Evolutionary conservation across 2,113 vertebrate genomes (phyloP).

Genomic region (Toxotes chatareus): DNA sequence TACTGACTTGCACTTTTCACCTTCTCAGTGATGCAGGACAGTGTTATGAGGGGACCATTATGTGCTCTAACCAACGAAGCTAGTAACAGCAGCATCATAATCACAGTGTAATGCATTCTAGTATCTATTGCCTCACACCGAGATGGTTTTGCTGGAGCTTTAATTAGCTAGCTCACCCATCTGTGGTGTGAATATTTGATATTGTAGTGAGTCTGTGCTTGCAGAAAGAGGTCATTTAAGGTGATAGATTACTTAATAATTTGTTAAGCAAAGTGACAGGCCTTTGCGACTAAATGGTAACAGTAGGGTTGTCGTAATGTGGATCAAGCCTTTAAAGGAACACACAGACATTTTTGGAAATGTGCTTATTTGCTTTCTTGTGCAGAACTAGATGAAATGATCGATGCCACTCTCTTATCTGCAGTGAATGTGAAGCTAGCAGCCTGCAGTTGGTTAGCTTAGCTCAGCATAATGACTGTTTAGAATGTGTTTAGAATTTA

Average conservation of each 20-base stretch:
- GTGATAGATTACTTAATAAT: background rate
- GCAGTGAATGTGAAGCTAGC: background rate
- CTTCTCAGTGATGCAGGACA: conserved; percentile 29
- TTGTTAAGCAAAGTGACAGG: background rate
- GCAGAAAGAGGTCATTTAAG: background rate
- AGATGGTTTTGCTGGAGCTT: conserved; percentile 11
- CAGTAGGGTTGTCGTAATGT: background rate
- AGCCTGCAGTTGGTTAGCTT: background rate
- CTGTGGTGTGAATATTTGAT: background rate
- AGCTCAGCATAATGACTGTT: background rate
- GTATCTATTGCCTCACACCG: conserved; percentile 18
- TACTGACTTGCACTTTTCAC: conserved; percentile 42
- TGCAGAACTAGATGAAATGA: too few species aligned
- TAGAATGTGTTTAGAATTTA: background rate
- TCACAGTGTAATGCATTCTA: conserved; percentile 16
- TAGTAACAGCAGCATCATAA: conserved; percentile 40
- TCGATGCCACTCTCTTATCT: too few species aligned
- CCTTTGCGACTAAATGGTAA: background rate
- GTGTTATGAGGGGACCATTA: conserved; percentile 25
- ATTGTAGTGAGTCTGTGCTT: background rate
- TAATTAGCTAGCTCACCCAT: conserved; percentile 16
- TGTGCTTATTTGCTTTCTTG: too few species aligned
- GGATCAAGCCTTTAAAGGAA: background rate
- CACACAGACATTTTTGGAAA: too few species aligned
- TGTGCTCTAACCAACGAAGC: conserved; percentile 17